Percentiles rank a stretch among this genome's conserved stretches.
phyloP scores from a whole-genome alignment of 2,113 vertebrate species.

The Taxidea taxus region DNA sequence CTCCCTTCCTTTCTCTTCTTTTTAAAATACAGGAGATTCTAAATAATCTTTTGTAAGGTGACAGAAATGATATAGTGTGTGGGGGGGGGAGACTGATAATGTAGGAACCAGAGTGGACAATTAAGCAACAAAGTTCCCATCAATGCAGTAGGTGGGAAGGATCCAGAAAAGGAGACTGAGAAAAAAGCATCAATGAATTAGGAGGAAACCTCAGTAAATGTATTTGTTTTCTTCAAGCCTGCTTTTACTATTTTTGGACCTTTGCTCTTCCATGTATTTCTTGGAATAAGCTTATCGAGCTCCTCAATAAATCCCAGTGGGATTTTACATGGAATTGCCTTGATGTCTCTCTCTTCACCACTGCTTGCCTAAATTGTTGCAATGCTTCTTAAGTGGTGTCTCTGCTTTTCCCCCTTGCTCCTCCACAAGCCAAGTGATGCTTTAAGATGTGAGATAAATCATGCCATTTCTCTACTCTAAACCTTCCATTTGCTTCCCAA shows the following conservation, averaged over 20 bases:
- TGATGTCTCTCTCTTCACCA: not conserved
- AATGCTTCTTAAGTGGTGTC: not conserved
- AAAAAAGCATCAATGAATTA: not conserved
- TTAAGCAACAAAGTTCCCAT: not conserved
- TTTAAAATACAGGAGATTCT: not conserved
- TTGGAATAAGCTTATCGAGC: not conserved
- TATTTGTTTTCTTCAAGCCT: not conserved
- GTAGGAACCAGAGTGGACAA: not conserved
- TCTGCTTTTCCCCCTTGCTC: not conserved
- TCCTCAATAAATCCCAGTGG: not conserved
- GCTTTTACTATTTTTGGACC: not conserved
- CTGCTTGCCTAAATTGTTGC: not conserved
- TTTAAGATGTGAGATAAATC: not conserved
- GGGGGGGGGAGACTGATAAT: not conserved
- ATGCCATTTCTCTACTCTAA: not conserved
- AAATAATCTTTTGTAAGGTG: not conserved
- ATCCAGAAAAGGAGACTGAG: not conserved
- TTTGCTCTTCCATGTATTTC: not conserved
- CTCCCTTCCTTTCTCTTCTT: not conserved
- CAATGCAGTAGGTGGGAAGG: not conserved
- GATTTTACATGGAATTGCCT: not conserved
- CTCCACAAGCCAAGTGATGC: not conserved
- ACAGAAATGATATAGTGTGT: not conserved
- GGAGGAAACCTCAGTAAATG: not conserved
- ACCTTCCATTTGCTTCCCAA: not conserved